Evolutionary conservation across 1,140 invertebrate genomes (phyloP).

Genomic region (Neocloeon triangulifer): DNA sequence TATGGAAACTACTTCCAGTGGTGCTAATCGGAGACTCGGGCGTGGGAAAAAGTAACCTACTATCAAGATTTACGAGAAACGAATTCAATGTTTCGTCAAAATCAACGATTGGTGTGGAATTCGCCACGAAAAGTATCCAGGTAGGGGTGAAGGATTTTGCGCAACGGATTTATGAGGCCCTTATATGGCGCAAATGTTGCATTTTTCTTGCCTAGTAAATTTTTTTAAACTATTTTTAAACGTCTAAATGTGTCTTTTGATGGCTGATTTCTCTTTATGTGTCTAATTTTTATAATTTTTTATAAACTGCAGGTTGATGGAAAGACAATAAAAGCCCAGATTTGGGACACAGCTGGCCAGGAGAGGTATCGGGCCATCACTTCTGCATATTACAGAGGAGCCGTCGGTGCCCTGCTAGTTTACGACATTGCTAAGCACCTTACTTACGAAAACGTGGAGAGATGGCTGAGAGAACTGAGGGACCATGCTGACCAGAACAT

Average conservation of each 20-base stretch:
- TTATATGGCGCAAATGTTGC: no score
- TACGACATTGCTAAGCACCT: conserved; percentile 99
- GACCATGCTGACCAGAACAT: conserved; percentile 95
- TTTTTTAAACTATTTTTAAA: conserved; percentile 12
- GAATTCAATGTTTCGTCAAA: conserved; percentile 99
- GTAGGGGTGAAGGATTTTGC: no score
- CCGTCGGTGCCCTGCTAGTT: conserved; percentile 83
- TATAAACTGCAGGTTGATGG: conserved; percentile 53
- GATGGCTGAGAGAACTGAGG: conserved; percentile 86
- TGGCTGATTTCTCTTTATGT: no score
- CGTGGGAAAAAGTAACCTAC: conserved; percentile 97
- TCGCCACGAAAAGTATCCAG: conserved; percentile 97
- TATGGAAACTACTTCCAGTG: conserved; percentile 49
- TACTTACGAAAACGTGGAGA: conserved; percentile 98
- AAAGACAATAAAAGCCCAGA: conserved; percentile 96
- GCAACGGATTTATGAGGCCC: no score
- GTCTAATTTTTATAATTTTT: no score
- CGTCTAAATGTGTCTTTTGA: no score
- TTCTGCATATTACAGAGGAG: conserved; percentile 89
- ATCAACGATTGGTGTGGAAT: conserved; percentile 99
- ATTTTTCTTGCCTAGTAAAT: conserved; percentile 10
- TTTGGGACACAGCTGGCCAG: conserved; percentile 99
- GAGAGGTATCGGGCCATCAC: conserved; percentile 97
- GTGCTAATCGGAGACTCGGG: conserved; percentile 99
- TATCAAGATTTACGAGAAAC: conserved; percentile 98